These are phyloP conservation scores for Empidonax traillii DNA, from an alignment of 2,113 vertebrate species.

Conservation along the genomic window DNA sequence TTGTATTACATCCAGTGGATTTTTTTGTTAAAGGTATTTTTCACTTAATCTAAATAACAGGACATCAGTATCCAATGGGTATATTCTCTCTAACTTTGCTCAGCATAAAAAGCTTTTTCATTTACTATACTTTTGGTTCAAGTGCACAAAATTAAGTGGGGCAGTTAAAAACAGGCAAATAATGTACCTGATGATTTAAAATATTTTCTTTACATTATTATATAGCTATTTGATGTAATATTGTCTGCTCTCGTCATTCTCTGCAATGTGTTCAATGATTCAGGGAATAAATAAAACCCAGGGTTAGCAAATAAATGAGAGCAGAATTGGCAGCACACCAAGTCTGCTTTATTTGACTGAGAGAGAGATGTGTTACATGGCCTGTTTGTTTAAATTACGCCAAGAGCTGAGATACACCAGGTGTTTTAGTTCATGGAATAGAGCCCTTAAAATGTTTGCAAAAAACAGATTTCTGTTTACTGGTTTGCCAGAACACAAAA, in stretches of 20 bases:
- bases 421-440: constrained; percentile 27
- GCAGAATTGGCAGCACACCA: constrained; percentile 62
- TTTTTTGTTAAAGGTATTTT: constrained; percentile 33
- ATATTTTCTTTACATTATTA: constrained; percentile 68
- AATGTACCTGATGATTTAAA: constrained; percentile 48
- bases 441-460: constrained; percentile 19
- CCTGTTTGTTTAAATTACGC: constrained; percentile 60
- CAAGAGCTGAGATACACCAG: constrained; percentile 53
- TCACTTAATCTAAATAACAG: neutral
- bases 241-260: constrained; percentile 61
- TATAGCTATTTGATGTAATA: constrained; percentile 63
- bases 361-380: constrained; percentile 44
- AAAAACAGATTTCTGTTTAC: constrained; percentile 30
- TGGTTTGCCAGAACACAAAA: neutral
- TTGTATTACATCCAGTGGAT: constrained; percentile 4
- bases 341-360: constrained; percentile 61
- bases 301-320: constrained; percentile 65
- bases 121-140: constrained; percentile 31
- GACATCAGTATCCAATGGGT: neutral
- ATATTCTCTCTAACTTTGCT: neutral
- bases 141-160: constrained; percentile 35
- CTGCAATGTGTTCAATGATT: constrained; percentile 59
- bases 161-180: constrained; percentile 24
- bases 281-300: constrained; percentile 52
- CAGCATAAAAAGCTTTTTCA: constrained; percentile 21